Evolutionary conservation across 2,113 vertebrate species (phyloP).

Genomic region (Sander vitreus): DNA sequence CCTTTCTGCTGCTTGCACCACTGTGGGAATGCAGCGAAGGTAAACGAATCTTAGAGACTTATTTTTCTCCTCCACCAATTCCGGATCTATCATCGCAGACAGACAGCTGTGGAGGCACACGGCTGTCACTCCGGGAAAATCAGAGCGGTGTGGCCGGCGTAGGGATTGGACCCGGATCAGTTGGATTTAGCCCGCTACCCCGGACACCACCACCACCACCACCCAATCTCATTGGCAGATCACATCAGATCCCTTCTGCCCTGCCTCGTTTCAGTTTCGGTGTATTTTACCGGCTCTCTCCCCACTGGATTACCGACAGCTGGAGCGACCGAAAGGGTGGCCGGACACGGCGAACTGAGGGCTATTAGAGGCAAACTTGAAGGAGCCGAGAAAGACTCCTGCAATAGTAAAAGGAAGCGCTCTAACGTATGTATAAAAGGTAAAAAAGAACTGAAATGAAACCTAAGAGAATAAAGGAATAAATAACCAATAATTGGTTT

Average conservation of each 20-base stretch:
- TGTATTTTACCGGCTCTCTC: slow-evolving; percentile 32
- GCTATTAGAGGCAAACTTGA: slow-evolving; percentile 64
- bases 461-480: slow-evolving; percentile 13
- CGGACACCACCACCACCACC: slow-evolving; percentile 43
- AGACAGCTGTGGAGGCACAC: slow-evolving; percentile 53
- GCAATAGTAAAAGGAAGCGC: slow-evolving; percentile 21
- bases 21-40: slow-evolving; percentile 86
- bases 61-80: background rate
- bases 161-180: slow-evolving; percentile 65
- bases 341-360: slow-evolving; percentile 48
- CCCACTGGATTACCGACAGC: slow-evolving; percentile 73
- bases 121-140: slow-evolving; percentile 55
- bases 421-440: background rate
- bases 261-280: slow-evolving; percentile 54
- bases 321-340: slow-evolving; percentile 54
- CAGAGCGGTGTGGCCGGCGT: slow-evolving; percentile 44
- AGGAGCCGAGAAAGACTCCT: slow-evolving; percentile 44
- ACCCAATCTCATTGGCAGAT: slow-evolving; percentile 58
- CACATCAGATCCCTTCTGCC: slow-evolving; percentile 50
- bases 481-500: slow-evolving; percentile 32
- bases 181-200: slow-evolving; percentile 73
- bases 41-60: slow-evolving; percentile 49
- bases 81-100: slow-evolving; percentile 60
- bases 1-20: slow-evolving; percentile 78
- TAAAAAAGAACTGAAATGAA: slow-evolving; percentile 23